Evolutionary conservation across 2,797 vertebrate genomes (phyloP), one percentile per base, ranked within the genome.

Genomic region (Pelochelys cantorii): DNA sequence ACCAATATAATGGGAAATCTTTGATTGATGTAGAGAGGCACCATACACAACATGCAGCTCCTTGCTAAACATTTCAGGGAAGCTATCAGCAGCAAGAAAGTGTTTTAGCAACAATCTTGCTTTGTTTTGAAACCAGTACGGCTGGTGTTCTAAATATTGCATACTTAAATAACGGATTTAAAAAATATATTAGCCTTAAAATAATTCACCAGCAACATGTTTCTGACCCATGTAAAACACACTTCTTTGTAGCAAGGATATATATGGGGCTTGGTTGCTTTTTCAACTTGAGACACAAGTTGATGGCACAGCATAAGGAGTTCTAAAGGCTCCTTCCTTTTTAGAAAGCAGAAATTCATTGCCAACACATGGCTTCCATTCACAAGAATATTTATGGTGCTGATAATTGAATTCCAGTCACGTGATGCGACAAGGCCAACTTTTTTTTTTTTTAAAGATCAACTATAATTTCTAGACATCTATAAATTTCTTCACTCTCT

Each of bases 331-430:
- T 93, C 90, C 85, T 96, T 96, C 96, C 93, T 97, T 97, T 95
- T 96, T 94, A 95, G 96, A 95, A 97, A 96, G 94, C 95, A 95
- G 83, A 87, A 96, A 97, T 95, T 87, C 90, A 84, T 95, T 96
- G 96, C 94, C 95, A 97, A 96, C 96, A 98, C 92, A 97, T 37
- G 11, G 96, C 94, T 97, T 95, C 84, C n/a, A 97, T 97, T 97
- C 97, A 96, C 91, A 84, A 93, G 97, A 97, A 98, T 97, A 98
- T 98, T 98, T 98, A 98, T 96, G 97, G 96, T 93, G 94, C 91
- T 93, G 97, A 97, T 98, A 98, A 98, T 97, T 98, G 97, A 98
- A 98, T 96, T 96, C 95, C 87, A 96, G 97, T 98, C 96, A 97
- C 93, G 89, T 96, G 96, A 96, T 93, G 92, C 93, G 92, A 94